phyloP scores from a whole-genome alignment of 1,140 invertebrate genomes.

The Drosophila takahashii region DNA sequence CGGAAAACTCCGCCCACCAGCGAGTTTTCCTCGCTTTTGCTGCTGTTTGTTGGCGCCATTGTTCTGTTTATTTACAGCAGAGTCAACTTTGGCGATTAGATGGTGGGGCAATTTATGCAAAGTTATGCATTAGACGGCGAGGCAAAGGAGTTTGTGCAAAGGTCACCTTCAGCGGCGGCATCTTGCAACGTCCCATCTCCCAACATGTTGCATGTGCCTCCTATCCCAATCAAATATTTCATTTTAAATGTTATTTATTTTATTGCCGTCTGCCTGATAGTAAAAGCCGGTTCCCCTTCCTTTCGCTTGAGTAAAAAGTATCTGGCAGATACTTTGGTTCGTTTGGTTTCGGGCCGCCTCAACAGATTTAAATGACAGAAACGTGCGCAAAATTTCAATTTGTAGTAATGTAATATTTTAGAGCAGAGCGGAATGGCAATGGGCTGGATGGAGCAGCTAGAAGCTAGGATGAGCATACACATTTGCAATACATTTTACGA shows the following conservation, averaged over 20 bases:
- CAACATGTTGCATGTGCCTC: constrained; percentile 33
- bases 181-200: background rate
- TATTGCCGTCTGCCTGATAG: constrained; percentile 35
- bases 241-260: constrained; percentile 59
- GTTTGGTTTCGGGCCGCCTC: constrained; percentile 49
- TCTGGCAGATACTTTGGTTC: constrained; percentile 67
- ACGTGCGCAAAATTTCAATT: constrained; percentile 81
- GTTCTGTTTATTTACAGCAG: constrained; percentile 61
- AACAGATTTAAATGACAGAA: constrained; percentile 83
- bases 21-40: constrained; percentile 1
- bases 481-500: constrained; percentile 76
- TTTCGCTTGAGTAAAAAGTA: constrained; percentile 33
- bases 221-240: constrained; percentile 57
- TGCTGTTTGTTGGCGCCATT: constrained; percentile 43
- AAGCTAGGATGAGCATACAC: constrained; percentile 41
- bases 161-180: constrained; percentile 56
- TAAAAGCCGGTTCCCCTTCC: constrained; percentile 11
- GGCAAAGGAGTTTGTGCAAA: constrained; percentile 29
- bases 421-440: constrained; percentile 26
- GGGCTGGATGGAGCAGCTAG: background rate
- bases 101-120: constrained; percentile 58
- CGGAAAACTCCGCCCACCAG: constrained; percentile 20
- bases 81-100: constrained; percentile 62
- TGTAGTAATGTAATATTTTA: constrained; percentile 75
- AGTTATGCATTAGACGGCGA: constrained; percentile 63